A percentile compares a stretch with the other conserved stretches of the same genome.
Evolutionary conservation across 2,797 vertebrate species (phyloP).

Genomic region (Phrynocephalus forsythii): DNA sequence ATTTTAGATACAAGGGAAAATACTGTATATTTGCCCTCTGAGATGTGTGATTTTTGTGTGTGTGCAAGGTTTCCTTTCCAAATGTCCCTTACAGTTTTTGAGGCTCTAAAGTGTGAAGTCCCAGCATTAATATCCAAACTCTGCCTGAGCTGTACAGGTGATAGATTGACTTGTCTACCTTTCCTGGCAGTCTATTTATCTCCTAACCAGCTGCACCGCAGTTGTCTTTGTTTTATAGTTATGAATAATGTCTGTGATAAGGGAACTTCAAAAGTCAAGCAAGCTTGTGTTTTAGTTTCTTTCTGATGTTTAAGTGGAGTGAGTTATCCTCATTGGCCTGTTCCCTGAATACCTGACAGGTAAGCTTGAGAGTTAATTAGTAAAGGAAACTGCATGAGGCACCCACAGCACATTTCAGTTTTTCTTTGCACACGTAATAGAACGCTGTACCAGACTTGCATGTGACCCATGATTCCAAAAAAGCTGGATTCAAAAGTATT

Average conservation of each 20-base stretch:
- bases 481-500: constrained; percentile 9
- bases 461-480: constrained; percentile 37
- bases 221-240: constrained; percentile 45
- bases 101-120: constrained; percentile 39
- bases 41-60: neutral
- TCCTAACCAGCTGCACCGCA: constrained; percentile 42
- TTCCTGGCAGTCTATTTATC: constrained; percentile 49
- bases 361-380: constrained; percentile 40
- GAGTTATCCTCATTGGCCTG: constrained; percentile 47
- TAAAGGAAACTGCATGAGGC: constrained; percentile 38
- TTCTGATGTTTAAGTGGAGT: constrained; percentile 43
- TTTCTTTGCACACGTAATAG: constrained; percentile 11
- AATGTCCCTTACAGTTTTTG: constrained; percentile 33
- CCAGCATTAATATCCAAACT: constrained; percentile 50
- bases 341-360: constrained; percentile 31
- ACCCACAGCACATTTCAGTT: constrained; percentile 17
- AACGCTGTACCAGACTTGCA: constrained; percentile 26
- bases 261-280: constrained; percentile 40
- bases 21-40: constrained; percentile 7
- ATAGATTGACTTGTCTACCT: constrained; percentile 51
- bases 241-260: constrained; percentile 53
- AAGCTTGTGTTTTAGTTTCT: constrained; percentile 41
- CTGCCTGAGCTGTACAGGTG: constrained; percentile 35
- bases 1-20: too few species aligned
- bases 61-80: constrained; percentile 20